Percentiles rank a stretch among this genome's conserved stretches.
Evolutionary conservation across 2,888 invertebrate species (phyloP).

Genomic region (Lithophane leautieri): DNA sequence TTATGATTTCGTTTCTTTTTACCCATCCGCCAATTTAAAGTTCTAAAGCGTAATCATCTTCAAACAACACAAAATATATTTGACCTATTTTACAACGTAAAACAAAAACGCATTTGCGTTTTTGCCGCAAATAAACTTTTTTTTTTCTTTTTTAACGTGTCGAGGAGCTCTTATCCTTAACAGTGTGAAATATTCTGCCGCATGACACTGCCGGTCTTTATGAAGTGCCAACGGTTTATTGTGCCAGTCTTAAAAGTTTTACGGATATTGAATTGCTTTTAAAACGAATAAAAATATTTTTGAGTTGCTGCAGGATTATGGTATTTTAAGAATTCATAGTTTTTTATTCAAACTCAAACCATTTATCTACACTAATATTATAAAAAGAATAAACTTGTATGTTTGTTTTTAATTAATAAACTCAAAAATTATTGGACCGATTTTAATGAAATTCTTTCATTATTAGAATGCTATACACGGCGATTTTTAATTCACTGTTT

Average conservation of each 20-base stretch:
- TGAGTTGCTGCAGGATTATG: conserved; percentile 23
- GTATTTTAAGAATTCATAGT: not conserved
- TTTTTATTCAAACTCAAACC: too few relatives aligned
- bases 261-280: conserved; percentile 58
- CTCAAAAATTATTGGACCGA: too few relatives aligned
- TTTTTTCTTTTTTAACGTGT: not conserved
- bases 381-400: too few relatives aligned
- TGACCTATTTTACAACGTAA: not conserved
- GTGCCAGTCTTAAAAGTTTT: conserved; percentile 67
- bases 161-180: conserved; percentile 46
- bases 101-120: too few relatives aligned
- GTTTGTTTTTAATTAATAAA: too few relatives aligned
- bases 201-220: conserved; percentile 54
- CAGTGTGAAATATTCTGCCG: conserved; percentile 40
- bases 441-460: too few relatives aligned
- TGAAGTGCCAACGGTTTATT: conserved; percentile 68
- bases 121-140: too few relatives aligned
- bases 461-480: too few relatives aligned
- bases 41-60: not conserved
- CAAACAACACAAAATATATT: too few relatives aligned
- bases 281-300: conserved; percentile 66
- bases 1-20: not conserved
- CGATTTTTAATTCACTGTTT: too few relatives aligned
- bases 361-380: too few relatives aligned
- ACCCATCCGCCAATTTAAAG: not conserved